Evolutionary conservation across 2,888 invertebrate species (phyloP).

Genomic region (Zygogramma bicolorata): DNA sequence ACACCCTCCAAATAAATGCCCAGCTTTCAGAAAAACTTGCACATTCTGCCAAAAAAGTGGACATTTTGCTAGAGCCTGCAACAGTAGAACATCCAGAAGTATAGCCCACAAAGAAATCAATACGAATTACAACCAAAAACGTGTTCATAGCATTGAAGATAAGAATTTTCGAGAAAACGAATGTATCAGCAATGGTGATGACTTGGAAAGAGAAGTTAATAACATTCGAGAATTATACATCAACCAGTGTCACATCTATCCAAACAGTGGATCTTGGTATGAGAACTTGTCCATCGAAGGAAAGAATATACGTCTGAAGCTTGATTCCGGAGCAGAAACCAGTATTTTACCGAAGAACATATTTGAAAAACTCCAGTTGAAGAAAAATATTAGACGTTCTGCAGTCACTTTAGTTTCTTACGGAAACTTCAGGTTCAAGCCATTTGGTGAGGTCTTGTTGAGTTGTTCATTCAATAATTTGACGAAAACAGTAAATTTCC

Average conservation of each 20-base stretch:
- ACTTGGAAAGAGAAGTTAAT: too few species aligned
- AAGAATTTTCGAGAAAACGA: not conserved
- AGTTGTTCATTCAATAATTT: not conserved
- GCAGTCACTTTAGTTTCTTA: not conserved
- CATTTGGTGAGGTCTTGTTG: not conserved
- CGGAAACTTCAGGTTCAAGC: too few species aligned
- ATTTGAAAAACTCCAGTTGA: not conserved
- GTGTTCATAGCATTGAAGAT: not conserved
- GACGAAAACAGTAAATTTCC: not conserved
- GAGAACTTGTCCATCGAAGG: not conserved
- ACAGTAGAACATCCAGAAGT: not conserved
- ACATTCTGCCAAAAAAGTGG: not conserved
- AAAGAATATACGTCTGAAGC: not conserved
- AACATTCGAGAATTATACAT: too few species aligned
- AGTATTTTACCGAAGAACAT: not conserved
- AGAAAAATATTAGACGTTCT: not conserved
- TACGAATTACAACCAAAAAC: not conserved
- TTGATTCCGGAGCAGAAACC: not conserved
- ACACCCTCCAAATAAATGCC: not conserved
- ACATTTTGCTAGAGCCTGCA: not conserved
- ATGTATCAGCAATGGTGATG: too few species aligned
- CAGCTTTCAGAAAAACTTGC: not conserved
- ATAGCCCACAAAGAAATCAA: not conserved
- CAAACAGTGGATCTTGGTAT: too few species aligned
- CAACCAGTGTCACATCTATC: too few species aligned